phyloP scores from a whole-genome alignment of 2,888 invertebrate species.

The Metallyticus violacea region DNA sequence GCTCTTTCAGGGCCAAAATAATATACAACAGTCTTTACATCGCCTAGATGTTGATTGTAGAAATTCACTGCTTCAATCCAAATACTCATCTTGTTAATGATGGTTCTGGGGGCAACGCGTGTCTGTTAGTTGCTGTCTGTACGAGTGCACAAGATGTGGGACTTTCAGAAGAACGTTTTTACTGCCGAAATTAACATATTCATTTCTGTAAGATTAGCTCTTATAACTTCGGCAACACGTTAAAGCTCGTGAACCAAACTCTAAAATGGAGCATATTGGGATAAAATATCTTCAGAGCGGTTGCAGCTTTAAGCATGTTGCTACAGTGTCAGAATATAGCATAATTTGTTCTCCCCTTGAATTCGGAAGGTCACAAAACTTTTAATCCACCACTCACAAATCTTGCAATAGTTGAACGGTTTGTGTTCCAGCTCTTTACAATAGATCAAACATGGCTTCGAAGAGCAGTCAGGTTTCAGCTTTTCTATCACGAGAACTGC shows the following conservation, averaged over 20 bases:
- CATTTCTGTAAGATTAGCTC: neutral
- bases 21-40: neutral
- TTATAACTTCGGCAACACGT: neutral
- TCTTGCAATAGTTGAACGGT: slow-evolving; percentile 1
- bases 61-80: neutral
- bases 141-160: neutral
- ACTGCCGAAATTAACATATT: neutral
- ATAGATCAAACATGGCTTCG: neutral
- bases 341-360: neutral
- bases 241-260: neutral
- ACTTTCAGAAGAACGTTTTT: neutral
- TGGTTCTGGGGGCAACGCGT: neutral
- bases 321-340: neutral
- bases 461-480: neutral
- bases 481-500: neutral
- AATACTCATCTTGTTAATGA: neutral
- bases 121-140: neutral
- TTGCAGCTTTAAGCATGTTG: slow-evolving; percentile 1
- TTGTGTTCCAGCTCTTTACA: neutral
- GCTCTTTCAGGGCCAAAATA: neutral
- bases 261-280: neutral
- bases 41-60: neutral
- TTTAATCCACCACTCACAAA: neutral
- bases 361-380: neutral
- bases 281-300: no score